A percentile compares a stretch with the other conserved stretches of the same genome.
Evolutionary conservation across 2,113 vertebrate species (phyloP).

Genomic region (Paradoxurus hermaphroditus): DNA sequence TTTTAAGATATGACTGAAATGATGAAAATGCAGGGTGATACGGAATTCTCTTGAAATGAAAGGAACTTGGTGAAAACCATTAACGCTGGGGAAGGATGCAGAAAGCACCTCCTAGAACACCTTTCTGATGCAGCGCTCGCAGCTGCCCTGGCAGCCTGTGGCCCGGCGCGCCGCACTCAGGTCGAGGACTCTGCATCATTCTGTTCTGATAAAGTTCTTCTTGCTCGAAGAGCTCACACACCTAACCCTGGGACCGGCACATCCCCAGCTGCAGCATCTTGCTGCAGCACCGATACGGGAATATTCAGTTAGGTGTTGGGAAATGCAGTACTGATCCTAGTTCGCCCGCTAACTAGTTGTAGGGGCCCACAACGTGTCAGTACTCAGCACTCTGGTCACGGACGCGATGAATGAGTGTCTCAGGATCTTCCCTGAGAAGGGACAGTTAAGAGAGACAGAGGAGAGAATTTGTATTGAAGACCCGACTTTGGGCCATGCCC

Average conservation of each 20-base stretch:
- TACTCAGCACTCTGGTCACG: background rate
- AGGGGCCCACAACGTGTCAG: no score
- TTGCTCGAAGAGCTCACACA: background rate
- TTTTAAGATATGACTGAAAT: conserved; percentile 10
- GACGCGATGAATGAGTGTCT: background rate
- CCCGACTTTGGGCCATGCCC: background rate
- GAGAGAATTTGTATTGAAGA: background rate
- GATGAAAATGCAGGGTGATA: background rate
- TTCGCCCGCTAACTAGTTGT: background rate
- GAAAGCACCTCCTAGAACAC: background rate
- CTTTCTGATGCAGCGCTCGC: background rate
- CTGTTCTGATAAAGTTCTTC: background rate
- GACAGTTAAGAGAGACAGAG: background rate
- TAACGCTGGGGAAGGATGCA: background rate
- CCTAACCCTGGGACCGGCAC: background rate
- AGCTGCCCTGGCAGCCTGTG: background rate
- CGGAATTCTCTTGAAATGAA: conserved; percentile 23
- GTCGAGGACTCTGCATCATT: background rate
- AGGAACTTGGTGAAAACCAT: background rate
- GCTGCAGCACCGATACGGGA: background rate
- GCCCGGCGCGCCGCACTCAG: background rate
- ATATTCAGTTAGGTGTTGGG: background rate
- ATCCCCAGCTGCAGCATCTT: background rate
- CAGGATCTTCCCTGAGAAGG: background rate
- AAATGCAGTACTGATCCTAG: background rate